These are phyloP conservation scores for Anoplophora glabripennis DNA, from an alignment of 1,140 invertebrate species.

Conservation along the genomic window DNA sequence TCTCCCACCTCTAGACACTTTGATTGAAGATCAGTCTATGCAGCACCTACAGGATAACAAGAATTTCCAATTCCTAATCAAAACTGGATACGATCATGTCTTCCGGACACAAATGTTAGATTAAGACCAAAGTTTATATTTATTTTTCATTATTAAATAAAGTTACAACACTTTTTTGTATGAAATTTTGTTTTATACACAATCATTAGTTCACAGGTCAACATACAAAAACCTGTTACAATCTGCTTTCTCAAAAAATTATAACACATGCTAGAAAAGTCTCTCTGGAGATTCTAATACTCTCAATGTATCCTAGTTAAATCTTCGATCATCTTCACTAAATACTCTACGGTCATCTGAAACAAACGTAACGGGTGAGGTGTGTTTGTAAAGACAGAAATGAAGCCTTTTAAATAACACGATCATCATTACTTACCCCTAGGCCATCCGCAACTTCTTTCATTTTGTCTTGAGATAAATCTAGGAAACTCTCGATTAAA, in stretches of 20 bases:
- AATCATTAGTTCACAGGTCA: not conserved
- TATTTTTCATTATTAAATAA: not conserved
- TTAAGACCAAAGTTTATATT: not conserved
- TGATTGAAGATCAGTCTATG: constrained; percentile 68
- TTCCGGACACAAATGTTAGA: constrained; percentile 34
- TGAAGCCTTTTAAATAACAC: too few species aligned
- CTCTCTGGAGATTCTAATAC: constrained; percentile 1
- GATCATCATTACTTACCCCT: constrained; percentile 59
- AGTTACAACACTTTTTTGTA: not conserved
- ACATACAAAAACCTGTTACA: not conserved
- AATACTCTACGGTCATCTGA: constrained; percentile 92
- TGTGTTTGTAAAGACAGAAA: too few species aligned
- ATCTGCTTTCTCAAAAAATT: too few species aligned
- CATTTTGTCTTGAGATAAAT: constrained; percentile 88
- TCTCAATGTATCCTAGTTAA: constrained; percentile 92
- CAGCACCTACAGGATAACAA: constrained; percentile 62
- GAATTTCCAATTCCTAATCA: constrained; percentile 76
- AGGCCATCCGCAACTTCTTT: constrained; percentile 79
- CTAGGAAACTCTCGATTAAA: constrained; percentile 95
- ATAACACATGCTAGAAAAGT: too few species aligned
- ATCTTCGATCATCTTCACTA: constrained; percentile 97
- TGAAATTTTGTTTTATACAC: not conserved
- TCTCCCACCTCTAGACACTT: constrained; percentile 66
- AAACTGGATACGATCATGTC: constrained; percentile 78
- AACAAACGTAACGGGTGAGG: too few species aligned